Conservation (phyloP, 2,888 invertebrate genomes). For the Drosophila kuntzei region DNA sequence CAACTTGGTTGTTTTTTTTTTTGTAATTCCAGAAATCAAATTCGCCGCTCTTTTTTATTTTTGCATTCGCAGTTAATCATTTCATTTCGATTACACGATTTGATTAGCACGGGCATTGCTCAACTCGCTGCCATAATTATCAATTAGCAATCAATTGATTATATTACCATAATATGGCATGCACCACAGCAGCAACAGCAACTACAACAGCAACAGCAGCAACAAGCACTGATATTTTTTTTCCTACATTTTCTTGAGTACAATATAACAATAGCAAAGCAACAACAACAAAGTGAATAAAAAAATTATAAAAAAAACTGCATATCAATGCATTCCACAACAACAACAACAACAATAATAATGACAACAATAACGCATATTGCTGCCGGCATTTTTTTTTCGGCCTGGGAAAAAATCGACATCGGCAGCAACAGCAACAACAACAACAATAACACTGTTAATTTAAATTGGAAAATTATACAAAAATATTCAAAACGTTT, state of each 20-base stretch:
- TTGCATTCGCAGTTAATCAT: slow-evolving; percentile 13
- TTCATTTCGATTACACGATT: slow-evolving; percentile 48
- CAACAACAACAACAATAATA: slow-evolving; percentile 36
- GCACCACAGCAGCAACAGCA: slow-evolving; percentile 26
- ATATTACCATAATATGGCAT: slow-evolving; percentile 66
- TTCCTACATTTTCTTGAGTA: slow-evolving; percentile 43
- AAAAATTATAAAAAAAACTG: slow-evolving; percentile 32
- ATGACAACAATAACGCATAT: slow-evolving; percentile 61
- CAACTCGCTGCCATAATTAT: slow-evolving; percentile 75
- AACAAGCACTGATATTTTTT: slow-evolving; percentile 36
- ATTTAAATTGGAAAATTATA: slow-evolving; percentile 85
- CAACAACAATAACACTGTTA: slow-evolving; percentile 68
- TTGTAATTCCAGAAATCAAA: not conserved
- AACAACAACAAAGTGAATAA: slow-evolving; percentile 21
- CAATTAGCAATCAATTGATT: slow-evolving; percentile 83
- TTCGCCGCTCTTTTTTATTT: not conserved
- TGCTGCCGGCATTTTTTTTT: slow-evolving; percentile 63
- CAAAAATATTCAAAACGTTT: slow-evolving; percentile 82
- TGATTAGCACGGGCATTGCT: slow-evolving; percentile 55
- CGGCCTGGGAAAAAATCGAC: slow-evolving; percentile 83
- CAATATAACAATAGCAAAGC: slow-evolving; percentile 65
- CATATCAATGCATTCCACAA: slow-evolving; percentile 64
- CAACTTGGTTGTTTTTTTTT: not conserved
- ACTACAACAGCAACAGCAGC: slow-evolving; percentile 16
- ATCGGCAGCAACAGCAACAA: slow-evolving; percentile 40